Evolutionary conservation across 2,888 invertebrate species (phyloP), one percentile per base, ranked within the genome.

Genomic region (Monoplex corrugatus): DNA sequence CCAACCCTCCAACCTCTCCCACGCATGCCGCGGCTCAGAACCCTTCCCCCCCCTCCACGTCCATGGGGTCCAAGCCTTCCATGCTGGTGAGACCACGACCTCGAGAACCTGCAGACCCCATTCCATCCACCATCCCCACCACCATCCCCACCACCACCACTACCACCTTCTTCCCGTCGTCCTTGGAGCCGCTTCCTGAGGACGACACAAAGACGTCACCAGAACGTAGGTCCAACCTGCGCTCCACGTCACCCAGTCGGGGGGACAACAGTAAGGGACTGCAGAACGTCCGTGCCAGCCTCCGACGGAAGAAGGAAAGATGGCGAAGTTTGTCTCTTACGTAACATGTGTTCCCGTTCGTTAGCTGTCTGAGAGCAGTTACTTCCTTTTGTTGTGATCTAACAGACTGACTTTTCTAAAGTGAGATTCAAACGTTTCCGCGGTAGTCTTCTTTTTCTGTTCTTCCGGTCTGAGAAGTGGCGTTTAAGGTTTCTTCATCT

Each of bases 301-400:
- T 90, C 38, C 72, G 91, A 32, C 90, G 89, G 57, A 92, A 91
- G 88, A 91, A 87, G 44, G 91, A 92, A 72, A 82, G 92, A 44
- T 92, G 92, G 92, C 83, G 92, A 16, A 89, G 91, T 23, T 86
- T 91, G 63, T 90, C 91, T 57, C 88, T 91, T 68, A 89, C 89
- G 78, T 80, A 28, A 80, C 38, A 35, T 19, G 10, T 50, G 50
- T 50, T 19, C 19, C 50, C 19, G 50, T 19, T 50, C 19, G 50
- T 50, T 13, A 13, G 10, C n/a, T 72, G 1, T n/a, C 23, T 28
- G 10, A 32, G 16, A 28, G 16, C 23, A 8, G 16, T 28, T 8
- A 2, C 68, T 8, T 32, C 68, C 5, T 72, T 72, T 10, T 72
- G 2, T 2, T 10, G 32, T 10, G 16, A 16, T 72, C 23, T n/a